These are phyloP conservation scores for Coregonus ussuriensis DNA, from an alignment of 2,797 vertebrate species.

Conservation along the genomic window DNA sequence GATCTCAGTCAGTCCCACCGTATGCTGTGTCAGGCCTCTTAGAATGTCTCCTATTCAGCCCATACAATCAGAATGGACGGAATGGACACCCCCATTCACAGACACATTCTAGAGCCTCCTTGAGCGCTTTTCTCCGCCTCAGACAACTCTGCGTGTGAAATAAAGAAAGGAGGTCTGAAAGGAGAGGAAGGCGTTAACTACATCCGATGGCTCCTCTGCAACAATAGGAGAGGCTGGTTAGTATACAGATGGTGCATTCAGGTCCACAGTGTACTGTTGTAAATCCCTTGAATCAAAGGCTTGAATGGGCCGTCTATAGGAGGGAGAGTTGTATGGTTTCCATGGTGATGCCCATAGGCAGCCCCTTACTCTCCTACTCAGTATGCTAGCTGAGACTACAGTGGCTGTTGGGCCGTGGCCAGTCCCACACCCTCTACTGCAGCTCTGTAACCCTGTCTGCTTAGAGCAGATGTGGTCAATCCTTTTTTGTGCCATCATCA, in stretches of 20 bases:
- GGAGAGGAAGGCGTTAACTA: slow-evolving; percentile 58
- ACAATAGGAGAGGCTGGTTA: slow-evolving; percentile 66
- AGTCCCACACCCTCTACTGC: slow-evolving; percentile 54
- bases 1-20: too few relatives aligned
- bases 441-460: slow-evolving; percentile 12
- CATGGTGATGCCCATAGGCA: slow-evolving; percentile 43
- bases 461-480: slow-evolving; percentile 40
- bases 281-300: slow-evolving; percentile 60
- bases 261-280: slow-evolving; percentile 46
- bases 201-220: slow-evolving; percentile 61
- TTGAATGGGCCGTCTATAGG: slow-evolving; percentile 59
- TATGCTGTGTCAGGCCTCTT: slow-evolving; percentile 47
- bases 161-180: slow-evolving; percentile 45
- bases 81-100: slow-evolving; percentile 66
- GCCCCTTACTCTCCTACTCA: slow-evolving; percentile 23
- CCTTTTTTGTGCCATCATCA: not conserved
- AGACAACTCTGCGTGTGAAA: slow-evolving; percentile 62
- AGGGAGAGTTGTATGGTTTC: slow-evolving; percentile 41
- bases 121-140: slow-evolving; percentile 39
- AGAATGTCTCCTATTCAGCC: slow-evolving; percentile 62
- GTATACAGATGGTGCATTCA: slow-evolving; percentile 61
- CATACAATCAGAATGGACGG: slow-evolving; percentile 54
- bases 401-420: slow-evolving; percentile 55
- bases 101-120: slow-evolving; percentile 70
- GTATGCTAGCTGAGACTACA: slow-evolving; percentile 50